phyloP scores from a whole-genome alignment of 2,797 vertebrate genomes.

The Spinus pinus region DNA sequence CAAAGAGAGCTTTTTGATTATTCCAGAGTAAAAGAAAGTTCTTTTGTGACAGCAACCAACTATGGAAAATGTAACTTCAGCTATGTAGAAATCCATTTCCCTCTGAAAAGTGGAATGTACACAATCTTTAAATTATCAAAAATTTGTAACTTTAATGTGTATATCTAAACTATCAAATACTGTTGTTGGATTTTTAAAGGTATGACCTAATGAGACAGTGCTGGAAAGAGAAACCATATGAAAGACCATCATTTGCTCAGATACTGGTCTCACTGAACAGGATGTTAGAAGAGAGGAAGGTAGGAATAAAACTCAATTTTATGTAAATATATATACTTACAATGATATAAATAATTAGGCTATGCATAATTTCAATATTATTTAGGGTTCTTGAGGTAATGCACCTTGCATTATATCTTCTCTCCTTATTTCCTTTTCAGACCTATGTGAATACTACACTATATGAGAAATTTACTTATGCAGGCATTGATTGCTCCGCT shows the following conservation, averaged over 20 bases:
- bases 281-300: conserved; percentile 90
- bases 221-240: conserved; percentile 88
- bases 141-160: background rate
- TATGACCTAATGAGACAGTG: conserved; percentile 88
- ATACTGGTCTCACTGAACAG: conserved; percentile 84
- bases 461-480: conserved; percentile 89
- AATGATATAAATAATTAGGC: background rate
- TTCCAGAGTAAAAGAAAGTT: background rate
- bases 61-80: background rate
- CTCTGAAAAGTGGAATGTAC: background rate
- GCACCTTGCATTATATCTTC: background rate
- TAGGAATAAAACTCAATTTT: conserved; percentile 31
- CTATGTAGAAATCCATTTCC: background rate
- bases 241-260: conserved; percentile 87
- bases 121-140: background rate
- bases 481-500: conserved; percentile 88
- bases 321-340: no score
- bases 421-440: conserved; percentile 62
- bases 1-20: background rate
- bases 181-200: conserved; percentile 63
- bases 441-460: conserved; percentile 89
- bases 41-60: background rate
- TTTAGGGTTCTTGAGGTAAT: background rate
- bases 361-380: background rate
- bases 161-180: background rate